These are phyloP conservation scores for Orientallactaga sibirica DNA, from an alignment of 2,797 vertebrate genomes.

Conservation along the genomic window DNA sequence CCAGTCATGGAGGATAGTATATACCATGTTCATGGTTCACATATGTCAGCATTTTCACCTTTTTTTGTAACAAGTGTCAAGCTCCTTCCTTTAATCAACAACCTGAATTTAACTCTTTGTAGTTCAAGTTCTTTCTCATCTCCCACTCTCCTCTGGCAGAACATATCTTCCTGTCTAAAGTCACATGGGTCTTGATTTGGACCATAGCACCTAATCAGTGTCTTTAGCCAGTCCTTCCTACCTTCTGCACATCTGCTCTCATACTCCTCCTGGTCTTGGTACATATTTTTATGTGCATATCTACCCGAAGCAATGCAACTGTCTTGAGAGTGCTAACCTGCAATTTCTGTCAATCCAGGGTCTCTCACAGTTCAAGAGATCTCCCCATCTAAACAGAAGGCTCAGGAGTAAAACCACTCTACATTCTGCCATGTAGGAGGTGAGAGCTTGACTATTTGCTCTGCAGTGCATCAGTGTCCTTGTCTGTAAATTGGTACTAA, in stretches of 20 bases:
- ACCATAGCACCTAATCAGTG: not conserved
- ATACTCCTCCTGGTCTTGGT: not conserved
- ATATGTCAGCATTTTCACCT: not conserved
- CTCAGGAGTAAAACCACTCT: not conserved
- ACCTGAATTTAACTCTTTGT: not conserved
- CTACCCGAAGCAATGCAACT: fast-evolving
- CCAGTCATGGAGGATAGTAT: not conserved
- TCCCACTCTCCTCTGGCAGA: not conserved
- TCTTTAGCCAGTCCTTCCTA: fast-evolving
- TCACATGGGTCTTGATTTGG: not conserved
- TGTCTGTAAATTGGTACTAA: not conserved
- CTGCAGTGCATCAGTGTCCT: not conserved
- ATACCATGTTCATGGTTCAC: not conserved
- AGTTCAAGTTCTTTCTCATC: not conserved
- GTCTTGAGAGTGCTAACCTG: not conserved
- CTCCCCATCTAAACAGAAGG: not conserved
- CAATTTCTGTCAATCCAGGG: not conserved
- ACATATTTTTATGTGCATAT: not conserved
- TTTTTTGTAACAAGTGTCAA: not conserved
- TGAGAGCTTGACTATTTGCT: not conserved
- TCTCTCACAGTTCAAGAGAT: fast-evolving
- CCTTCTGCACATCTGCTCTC: not conserved
- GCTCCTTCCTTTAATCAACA: not conserved
- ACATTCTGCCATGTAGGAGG: not conserved
- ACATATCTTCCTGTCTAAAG: slow-evolving; percentile 2